Evolutionary conservation across 1,140 invertebrate species (phyloP).

Genomic region (Zaprionus tsacasi): DNA sequence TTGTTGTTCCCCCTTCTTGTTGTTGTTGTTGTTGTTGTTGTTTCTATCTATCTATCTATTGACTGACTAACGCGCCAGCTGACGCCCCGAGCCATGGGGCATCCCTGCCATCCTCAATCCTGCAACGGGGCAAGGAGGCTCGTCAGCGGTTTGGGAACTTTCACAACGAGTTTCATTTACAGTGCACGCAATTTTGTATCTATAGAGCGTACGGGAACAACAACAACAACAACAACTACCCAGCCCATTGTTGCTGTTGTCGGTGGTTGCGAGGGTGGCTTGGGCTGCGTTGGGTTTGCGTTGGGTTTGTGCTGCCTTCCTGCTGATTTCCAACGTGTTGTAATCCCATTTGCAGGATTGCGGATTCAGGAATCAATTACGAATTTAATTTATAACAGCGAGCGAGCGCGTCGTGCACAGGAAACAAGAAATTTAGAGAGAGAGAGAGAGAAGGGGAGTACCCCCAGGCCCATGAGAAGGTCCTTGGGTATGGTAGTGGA

Average conservation of each 20-base stretch:
- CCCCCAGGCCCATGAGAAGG: neutral
- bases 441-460: neutral
- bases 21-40: slow-evolving; percentile 8
- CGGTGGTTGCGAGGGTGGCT: slow-evolving; percentile 25
- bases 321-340: slow-evolving; percentile 77
- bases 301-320: slow-evolving; percentile 29
- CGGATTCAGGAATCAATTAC: slow-evolving; percentile 82
- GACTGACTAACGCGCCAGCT: slow-evolving; percentile 74
- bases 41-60: slow-evolving; percentile 59
- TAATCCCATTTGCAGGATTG: slow-evolving; percentile 82
- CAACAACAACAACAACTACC: neutral
- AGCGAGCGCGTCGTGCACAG: slow-evolving; percentile 52
- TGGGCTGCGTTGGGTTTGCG: slow-evolving; percentile 27
- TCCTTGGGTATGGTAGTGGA: neutral
- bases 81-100: slow-evolving; percentile 38
- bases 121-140: neutral
- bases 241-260: slow-evolving; percentile 20
- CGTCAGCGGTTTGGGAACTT: slow-evolving; percentile 14
- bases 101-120: slow-evolving; percentile 4
- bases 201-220: slow-evolving; percentile 39
- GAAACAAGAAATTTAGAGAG: slow-evolving; percentile 54
- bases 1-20: slow-evolving; percentile 3
- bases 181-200: slow-evolving; percentile 73
- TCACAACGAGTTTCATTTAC: slow-evolving; percentile 60
- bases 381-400: slow-evolving; percentile 79